A percentile compares a stretch with the other conserved stretches of the same genome.
Conservation (phyloP, 2,888 invertebrate species). For the Antitype chi region DNA sequence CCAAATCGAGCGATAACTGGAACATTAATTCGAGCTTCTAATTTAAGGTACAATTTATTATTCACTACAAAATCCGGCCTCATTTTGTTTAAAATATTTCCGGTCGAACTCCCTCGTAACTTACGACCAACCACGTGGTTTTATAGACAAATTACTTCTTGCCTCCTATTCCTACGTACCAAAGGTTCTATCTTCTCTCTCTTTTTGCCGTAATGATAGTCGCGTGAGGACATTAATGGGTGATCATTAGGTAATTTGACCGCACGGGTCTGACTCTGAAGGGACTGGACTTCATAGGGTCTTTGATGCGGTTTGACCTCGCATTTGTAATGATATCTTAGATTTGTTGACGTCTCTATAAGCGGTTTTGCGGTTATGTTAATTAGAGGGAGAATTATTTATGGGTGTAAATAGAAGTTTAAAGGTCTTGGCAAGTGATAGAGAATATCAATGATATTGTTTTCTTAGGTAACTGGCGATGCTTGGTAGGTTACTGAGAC, state of each 20-base stretch:
- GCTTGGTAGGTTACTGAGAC: neutral
- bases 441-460: neutral
- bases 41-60: slow-evolving; percentile 56
- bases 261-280: slow-evolving; percentile 64
- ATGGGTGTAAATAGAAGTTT: neutral
- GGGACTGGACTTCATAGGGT: slow-evolving; percentile 35
- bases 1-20: slow-evolving; percentile 13
- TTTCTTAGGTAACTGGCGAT: neutral
- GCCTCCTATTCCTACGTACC: slow-evolving; percentile 39
- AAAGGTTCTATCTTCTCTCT: slow-evolving; percentile 38
- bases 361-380: slow-evolving; percentile 52
- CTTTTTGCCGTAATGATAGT: slow-evolving; percentile 65
- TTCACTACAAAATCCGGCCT: slow-evolving; percentile 55
- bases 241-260: slow-evolving; percentile 76
- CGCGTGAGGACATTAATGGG: slow-evolving; percentile 68
- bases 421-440: neutral
- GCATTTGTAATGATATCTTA: slow-evolving; percentile 60
- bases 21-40: slow-evolving; percentile 43
- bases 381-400: slow-evolving; percentile 47
- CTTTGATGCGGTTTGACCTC: slow-evolving; percentile 61
- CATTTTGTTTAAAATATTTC: slow-evolving; percentile 62
- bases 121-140: slow-evolving; percentile 41
- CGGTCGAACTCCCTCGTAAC: slow-evolving; percentile 44
- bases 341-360: slow-evolving; percentile 50
- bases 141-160: slow-evolving; percentile 54